These are phyloP conservation scores for Prionailurus bengalensis DNA, from an alignment of 2,113 vertebrate genomes.

Conservation along the genomic window DNA sequence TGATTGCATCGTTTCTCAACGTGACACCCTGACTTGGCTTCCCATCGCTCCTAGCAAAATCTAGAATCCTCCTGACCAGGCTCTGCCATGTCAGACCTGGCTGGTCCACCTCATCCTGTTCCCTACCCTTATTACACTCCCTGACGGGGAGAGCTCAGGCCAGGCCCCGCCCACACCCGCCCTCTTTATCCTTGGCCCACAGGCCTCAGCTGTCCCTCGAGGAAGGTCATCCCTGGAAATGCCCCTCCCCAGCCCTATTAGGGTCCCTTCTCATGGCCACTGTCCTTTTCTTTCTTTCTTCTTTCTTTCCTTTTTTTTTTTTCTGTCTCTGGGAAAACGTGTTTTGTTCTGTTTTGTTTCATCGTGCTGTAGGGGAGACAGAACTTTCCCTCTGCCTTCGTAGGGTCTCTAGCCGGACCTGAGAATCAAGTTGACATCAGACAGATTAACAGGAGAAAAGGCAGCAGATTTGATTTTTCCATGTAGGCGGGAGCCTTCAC, in stretches of 20 bases:
- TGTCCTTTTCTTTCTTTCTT: background rate
- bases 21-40: background rate
- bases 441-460: background rate
- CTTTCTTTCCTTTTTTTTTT: no score
- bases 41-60: background rate
- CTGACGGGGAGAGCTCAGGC: no score
- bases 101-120: background rate
- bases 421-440: background rate
- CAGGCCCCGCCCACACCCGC: fast-evolving
- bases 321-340: background rate
- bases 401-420: background rate
- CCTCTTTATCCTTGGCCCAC: background rate
- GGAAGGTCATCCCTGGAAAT: background rate
- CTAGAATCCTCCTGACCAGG: background rate
- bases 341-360: background rate
- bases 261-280: background rate
- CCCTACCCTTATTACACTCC: background rate
- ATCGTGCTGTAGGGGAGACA: background rate
- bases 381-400: background rate
- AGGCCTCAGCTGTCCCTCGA: background rate
- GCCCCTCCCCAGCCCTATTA: background rate
- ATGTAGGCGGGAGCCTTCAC: background rate
- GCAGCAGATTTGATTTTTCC: background rate
- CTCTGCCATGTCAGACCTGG: background rate
- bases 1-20: background rate